Base-by-base conservation (phyloP, 2,797 vertebrate genomes). In the Mus caroli region DNA sequence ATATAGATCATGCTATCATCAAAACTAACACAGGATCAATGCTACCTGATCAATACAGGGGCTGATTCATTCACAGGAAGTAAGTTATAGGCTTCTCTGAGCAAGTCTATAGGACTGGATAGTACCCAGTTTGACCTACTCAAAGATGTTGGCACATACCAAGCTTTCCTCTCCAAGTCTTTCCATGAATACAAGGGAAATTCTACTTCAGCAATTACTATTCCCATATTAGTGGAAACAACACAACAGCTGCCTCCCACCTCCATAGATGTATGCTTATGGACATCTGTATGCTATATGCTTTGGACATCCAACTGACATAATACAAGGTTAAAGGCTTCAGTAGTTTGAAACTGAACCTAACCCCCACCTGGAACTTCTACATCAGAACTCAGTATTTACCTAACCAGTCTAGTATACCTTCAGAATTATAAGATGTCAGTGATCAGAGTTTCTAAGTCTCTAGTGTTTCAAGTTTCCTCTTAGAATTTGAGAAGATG, bases 141-240 rank as follows among this genome's bases (percentile, higher is more conserved):
- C 84, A 82, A 83, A 96, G 80, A 94, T 40, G 93, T 54, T 20
- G 86, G 88, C 31, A 56, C 15, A 69, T 11, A 37, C 24, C 56
- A 75, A 60, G 50, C 84, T 94, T 95, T 56, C 92, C 90, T 97
- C 92, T 88, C 89, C 92, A 92, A 95, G 93, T 97, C 97, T 95
- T 58, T 60, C 97, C 96, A 93, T 22, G 54, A 71, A 91, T 40
- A 71, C 40, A 78, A 75, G 96, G 93, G 97, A 87, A 69, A 95
- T 98, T 67, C 78, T 96, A 96, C 97, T 98, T 97, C 98, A 98
- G 97, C 88, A 96, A 98, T 43, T 91, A 97, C 95, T 98, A 98
- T 97, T 97, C 97, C 96, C 97, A 98, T 98, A 46, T 97, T 95
- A 98, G 28, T 22, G 37, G 56, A 40, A 62, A 40, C 8, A 97